These are phyloP conservation scores for Leucopsar rothschildi DNA, from an alignment of 2,113 vertebrate species.

Conservation along the genomic window DNA sequence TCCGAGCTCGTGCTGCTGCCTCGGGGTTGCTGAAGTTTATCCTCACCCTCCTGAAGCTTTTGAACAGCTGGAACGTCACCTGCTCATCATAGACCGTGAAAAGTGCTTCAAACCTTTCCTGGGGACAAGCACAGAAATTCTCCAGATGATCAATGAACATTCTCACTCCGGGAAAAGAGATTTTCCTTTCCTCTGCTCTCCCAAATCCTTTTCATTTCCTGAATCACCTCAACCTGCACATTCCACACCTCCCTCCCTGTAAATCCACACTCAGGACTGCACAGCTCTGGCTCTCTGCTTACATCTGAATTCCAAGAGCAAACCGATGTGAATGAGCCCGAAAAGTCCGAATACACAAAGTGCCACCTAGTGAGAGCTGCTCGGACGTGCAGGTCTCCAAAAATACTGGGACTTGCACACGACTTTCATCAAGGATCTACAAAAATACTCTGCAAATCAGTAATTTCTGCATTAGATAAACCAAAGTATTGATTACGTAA, in stretches of 20 bases:
- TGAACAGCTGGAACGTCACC: constrained; percentile 91
- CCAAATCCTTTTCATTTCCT: background rate
- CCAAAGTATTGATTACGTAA: background rate
- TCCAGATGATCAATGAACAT: background rate
- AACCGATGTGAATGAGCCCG: rapidly evolving
- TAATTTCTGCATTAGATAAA: background rate
- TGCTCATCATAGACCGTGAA: constrained; percentile 90
- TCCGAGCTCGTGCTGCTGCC: constrained; percentile 89
- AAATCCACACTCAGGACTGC: background rate
- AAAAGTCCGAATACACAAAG: rapidly evolving
- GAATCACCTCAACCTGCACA: background rate
- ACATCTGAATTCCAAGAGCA: background rate
- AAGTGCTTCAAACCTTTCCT: constrained; percentile 93
- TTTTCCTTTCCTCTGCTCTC: background rate
- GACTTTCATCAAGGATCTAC: background rate
- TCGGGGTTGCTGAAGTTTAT: constrained; percentile 96
- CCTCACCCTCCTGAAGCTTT: constrained; percentile 92
- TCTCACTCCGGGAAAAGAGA: background rate
- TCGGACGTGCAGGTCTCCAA: background rate
- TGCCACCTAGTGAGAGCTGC: constrained; percentile 32
- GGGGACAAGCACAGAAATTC: background rate
- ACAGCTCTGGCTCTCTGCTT: background rate
- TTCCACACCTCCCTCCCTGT: background rate
- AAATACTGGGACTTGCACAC: rapidly evolving
- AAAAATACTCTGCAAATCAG: background rate